Evolutionary conservation across 2,113 vertebrate genomes (phyloP), one percentile per base, ranked within the genome.

Genomic region (Anarrhichthys ocellatus): DNA sequence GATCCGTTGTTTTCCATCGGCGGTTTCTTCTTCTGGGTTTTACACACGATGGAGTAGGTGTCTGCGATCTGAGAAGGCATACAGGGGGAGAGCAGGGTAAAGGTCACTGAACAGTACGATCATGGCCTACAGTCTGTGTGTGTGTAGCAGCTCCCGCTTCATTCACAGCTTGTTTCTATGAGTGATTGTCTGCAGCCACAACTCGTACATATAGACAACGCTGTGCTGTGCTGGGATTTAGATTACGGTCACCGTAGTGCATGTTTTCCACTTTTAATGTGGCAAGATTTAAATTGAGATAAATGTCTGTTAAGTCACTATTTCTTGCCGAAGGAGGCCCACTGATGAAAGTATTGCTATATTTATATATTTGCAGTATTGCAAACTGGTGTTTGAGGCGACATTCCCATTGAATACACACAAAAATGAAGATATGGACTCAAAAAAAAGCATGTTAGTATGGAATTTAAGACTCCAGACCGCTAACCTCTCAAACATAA

Each of bases 41-140:
- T 95, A 86, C 94, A 96, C 76, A 96, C 93, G 2, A 95, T 95
- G 70, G 95, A 96, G 90, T 96, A 96, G 82, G 95, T 96, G 63
- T 96, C 95, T 78, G 95, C 92, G 73, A 96, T 95, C 95, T 96
- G 92, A 85, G 52, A 88, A 74, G 73, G 84, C 76, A 91, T 42
- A 87, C 73, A 82, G 59, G 32, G 76, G 74, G 36, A 82, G 69
- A 85, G 76, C 6, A 79, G 62, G 73, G 72, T 56, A 32, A 44
- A 3, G 76, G 56, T 73, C 56, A 44, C 38, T 73, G 66, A 72
- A 48, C 40, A 74, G 50, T 67, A 58, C 29, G 78, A 42, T 52
- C 65, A 15, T 54, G 46, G 64, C 29, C 27, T 34, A 48, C 69
- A 63, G 69, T 66, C 46, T 32, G 32, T 32, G 32, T 32, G 32